Base-by-base conservation (phyloP, 2,888 invertebrate genomes). In the Drosophila pegasa region DNA sequence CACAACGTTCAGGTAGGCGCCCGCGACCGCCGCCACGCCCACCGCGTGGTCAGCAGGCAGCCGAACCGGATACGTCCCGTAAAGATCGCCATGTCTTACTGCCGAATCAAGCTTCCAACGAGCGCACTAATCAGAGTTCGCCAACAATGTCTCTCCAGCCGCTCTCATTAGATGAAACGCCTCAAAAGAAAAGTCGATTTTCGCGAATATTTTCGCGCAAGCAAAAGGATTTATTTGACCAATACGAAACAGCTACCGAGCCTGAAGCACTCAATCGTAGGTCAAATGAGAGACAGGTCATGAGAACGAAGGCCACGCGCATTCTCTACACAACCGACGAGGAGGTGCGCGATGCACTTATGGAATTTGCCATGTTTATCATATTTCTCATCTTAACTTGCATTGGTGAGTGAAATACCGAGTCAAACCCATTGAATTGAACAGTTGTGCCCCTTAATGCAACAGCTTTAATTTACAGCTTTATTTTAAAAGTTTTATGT, bases 281-380 rank as follows among this genome's bases (percentile, higher is more conserved):
- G 20, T 29, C 29, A 27, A 0, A 7, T 20, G 48, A 33, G 4
- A 33, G 22, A 25, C 33, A 43, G 0, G 18, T 14, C 0, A 18
- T 33, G 1, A 33, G 22, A 16, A 18, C 31, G 8, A 72, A 86
- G 12, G 25, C 55, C 0, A 12, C 52, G 0, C 60, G 68, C 0
- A 84, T 85, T 40, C 29, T 65, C 0, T 85, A 80, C n/a, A 80
- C 78, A 14, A 83, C 77, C 20, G 85, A 85, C 48, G 85, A 87
- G 29, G 88, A 85, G 35, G 87, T 85, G n/a, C 84, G 85, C 8
- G 87, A 76, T 16, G 85, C 89, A 0, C 76, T 87, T 0, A 48
- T 86, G 31, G 88, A 87, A 35, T 88, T 87, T 22, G 74, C 43
- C 0, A 61, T 89, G 0, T 87, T 80, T 51, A 78, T 87, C 2